Percentiles rank a stretch among this genome's conserved stretches.
These are phyloP conservation scores for Mythimna albipuncta DNA, from an alignment of 2,888 invertebrate genomes.

Conservation along the genomic window DNA sequence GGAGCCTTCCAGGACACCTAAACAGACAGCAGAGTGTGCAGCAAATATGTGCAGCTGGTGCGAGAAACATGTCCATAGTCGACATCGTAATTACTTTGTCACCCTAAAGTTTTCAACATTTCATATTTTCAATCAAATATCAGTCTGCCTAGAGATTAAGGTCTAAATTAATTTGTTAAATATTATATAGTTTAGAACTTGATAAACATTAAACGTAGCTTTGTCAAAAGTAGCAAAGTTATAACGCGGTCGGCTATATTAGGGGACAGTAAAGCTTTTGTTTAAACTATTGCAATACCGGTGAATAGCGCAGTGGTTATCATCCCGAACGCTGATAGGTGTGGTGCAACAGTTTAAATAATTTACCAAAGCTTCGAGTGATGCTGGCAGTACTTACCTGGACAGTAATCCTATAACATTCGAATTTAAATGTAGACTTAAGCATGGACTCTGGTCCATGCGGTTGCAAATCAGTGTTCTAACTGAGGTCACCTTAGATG, in stretches of 20 bases:
- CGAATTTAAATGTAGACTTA: no score
- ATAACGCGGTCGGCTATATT: neutral
- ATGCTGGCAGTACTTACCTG: neutral
- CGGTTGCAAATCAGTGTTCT: no score
- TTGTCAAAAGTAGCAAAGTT: neutral
- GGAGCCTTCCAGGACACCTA: constrained; percentile 89
- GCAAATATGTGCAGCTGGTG: neutral
- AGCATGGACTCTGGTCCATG: no score
- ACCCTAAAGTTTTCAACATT: no score
- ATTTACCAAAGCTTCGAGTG: neutral
- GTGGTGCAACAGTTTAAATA: neutral
- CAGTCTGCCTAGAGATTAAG: no score
- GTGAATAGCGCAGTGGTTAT: neutral
- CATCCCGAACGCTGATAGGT: neutral
- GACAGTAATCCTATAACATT: neutral
- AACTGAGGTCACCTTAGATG: no score
- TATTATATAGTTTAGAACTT: neutral
- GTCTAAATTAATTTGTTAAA: no score
- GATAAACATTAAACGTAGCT: neutral
- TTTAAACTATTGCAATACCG: neutral
- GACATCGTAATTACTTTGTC: neutral
- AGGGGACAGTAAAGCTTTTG: neutral
- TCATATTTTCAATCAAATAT: neutral
- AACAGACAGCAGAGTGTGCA: neutral
- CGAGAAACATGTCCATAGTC: neutral